Evolutionary conservation across 2,797 vertebrate species (phyloP).

Genomic region (Pangasius macronema): DNA sequence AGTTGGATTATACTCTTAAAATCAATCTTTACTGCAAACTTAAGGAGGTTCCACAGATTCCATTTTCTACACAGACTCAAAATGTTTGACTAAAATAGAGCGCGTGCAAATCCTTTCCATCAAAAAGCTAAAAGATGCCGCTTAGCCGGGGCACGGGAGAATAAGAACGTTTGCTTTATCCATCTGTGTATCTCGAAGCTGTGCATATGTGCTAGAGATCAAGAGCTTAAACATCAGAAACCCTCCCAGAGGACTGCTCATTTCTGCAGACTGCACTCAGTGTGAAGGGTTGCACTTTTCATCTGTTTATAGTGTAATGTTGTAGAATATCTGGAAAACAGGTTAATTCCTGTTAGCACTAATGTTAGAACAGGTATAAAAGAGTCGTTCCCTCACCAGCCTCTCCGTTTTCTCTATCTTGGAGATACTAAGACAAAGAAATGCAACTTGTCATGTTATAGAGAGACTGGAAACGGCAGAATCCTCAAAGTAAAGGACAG

Average conservation of each 20-base stretch:
- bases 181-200: slow-evolving; percentile 28
- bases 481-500: not conserved
- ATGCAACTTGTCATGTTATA: not conserved
- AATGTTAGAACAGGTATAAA: not conserved
- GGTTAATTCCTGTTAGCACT: not conserved
- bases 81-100: not conserved
- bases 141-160: not conserved
- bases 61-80: not conserved
- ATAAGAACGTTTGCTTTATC: slow-evolving; percentile 19
- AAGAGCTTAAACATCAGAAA: slow-evolving; percentile 12
- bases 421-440: not conserved
- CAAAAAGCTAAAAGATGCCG: slow-evolving; percentile 7
- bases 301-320: not conserved
- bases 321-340: not conserved
- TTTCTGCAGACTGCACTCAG: not conserved
- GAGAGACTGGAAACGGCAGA: not conserved
- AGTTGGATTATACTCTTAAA: not conserved
- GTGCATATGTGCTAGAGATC: not conserved
- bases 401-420: not conserved
- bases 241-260: not conserved
- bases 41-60: not conserved
- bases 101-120: not conserved
- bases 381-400: not conserved
- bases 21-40: not conserved
- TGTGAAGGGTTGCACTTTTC: not conserved